Conservation (phyloP, 2,113 vertebrate genomes). For the Alethe castanea region DNA sequence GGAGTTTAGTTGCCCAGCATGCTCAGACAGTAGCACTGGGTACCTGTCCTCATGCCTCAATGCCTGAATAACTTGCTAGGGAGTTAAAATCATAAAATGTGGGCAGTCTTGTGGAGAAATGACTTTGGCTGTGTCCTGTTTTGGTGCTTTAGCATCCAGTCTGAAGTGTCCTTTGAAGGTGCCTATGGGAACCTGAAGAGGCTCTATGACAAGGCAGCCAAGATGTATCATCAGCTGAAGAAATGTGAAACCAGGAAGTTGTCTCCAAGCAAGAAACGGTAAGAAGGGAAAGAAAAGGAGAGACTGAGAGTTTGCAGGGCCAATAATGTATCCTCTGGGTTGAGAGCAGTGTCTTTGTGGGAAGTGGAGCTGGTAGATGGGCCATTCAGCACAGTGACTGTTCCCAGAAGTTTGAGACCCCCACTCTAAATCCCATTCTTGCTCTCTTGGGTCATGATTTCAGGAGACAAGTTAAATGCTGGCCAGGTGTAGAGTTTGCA, state of each 20-base stretch:
- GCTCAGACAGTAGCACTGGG: not conserved
- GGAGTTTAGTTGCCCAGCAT: not conserved
- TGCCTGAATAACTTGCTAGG: not conserved
- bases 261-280: conserved; percentile 92
- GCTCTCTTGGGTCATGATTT: not conserved
- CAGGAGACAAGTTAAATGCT: not conserved
- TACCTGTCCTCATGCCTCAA: accelerated
- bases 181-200: conserved; percentile 94
- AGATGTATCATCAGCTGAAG: conserved; percentile 95
- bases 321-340: not conserved
- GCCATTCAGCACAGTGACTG: accelerated
- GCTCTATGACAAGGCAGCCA: conserved; percentile 93
- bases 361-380: not conserved
- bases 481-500: not conserved
- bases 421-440: not conserved
- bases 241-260: conserved; percentile 90
- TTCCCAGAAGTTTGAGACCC: not conserved
- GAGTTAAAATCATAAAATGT: not conserved
- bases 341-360: not conserved
- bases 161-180: conserved; percentile 93
- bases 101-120: not conserved
- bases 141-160: conserved; percentile 85
- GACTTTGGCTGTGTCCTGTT: not conserved
- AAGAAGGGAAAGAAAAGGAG: not conserved
- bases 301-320: not conserved